A percentile compares a stretch with the other conserved stretches of the same genome.
Conservation (phyloP, 2,113 vertebrate genomes). For the Sporophila hypoxantha region DNA sequence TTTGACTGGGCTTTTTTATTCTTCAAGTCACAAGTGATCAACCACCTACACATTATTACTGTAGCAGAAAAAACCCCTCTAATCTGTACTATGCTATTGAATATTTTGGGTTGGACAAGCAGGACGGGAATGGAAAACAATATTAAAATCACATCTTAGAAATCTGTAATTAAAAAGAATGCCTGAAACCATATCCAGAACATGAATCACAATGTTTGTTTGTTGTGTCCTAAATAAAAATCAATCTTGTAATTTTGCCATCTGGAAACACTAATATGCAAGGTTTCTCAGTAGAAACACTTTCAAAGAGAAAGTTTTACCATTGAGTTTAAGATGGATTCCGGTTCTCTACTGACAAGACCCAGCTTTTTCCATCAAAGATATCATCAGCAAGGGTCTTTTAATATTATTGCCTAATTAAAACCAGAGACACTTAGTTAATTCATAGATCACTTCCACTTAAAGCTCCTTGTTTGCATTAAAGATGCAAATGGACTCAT, state of each 20-base stretch:
- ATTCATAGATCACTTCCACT: neutral
- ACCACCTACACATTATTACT: neutral
- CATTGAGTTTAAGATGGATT: neutral
- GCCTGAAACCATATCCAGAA: neutral
- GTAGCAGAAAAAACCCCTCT: rapidly evolving
- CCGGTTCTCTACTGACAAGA: neutral
- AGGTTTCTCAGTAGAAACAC: neutral
- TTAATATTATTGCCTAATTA: neutral
- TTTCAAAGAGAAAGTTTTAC: neutral
- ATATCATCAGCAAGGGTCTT: neutral
- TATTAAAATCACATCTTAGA: neutral
- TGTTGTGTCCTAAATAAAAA: neutral
- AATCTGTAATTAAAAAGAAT: neutral
- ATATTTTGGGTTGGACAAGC: neutral
- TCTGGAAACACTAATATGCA: neutral
- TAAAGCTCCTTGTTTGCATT: neutral
- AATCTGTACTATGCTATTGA: neutral
- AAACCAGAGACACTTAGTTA: neutral
- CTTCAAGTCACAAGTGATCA: neutral
- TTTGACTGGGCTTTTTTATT: neutral
- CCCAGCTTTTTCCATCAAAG: neutral
- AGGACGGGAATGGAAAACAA: neutral
- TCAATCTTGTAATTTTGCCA: neutral
- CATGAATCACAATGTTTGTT: neutral
- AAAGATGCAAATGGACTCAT: neutral